phyloP scores from a whole-genome alignment of 2,888 invertebrate species.

The Chouioia cunea region DNA sequence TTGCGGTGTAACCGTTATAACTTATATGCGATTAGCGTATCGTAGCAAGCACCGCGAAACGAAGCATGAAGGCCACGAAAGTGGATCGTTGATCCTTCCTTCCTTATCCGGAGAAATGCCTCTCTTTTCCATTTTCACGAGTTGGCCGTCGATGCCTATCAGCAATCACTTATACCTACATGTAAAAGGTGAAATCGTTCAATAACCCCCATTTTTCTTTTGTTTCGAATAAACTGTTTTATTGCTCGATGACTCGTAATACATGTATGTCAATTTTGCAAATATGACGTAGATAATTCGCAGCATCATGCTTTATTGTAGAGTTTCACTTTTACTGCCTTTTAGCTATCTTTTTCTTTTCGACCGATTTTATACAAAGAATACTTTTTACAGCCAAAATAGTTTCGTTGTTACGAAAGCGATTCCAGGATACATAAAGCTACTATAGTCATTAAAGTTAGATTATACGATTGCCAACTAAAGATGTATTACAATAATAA shows the following conservation, averaged over 20 bases:
- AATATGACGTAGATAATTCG: neutral
- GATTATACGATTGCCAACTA: too few species aligned
- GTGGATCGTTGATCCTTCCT: constrained; percentile 56
- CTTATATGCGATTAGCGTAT: too few species aligned
- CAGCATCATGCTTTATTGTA: constrained; percentile 21
- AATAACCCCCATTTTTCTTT: constrained; percentile 25
- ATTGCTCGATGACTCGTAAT: constrained; percentile 30
- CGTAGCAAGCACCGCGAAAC: neutral
- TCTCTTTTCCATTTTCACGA: constrained; percentile 17
- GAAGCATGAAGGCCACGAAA: constrained; percentile 63
- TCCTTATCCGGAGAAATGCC: constrained; percentile 63
- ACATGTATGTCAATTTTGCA: constrained; percentile 34
- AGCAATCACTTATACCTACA: neutral
- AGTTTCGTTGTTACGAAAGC: too few species aligned
- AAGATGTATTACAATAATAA: too few species aligned
- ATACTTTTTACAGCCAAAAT: constrained; percentile 13
- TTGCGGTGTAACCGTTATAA: neutral
- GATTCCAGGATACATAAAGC: too few species aligned
- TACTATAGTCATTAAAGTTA: too few species aligned
- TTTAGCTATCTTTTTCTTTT: constrained; percentile 21
- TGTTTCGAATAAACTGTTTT: constrained; percentile 27
- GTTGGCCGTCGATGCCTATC: neutral
- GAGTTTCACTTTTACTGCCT: constrained; percentile 31
- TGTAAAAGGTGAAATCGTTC: constrained; percentile 36
- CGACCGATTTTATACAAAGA: constrained; percentile 18